A percentile compares a stretch with the other conserved stretches of the same genome.
phyloP scores from a whole-genome alignment of 2,113 vertebrate species.

The Marmota monax region DNA sequence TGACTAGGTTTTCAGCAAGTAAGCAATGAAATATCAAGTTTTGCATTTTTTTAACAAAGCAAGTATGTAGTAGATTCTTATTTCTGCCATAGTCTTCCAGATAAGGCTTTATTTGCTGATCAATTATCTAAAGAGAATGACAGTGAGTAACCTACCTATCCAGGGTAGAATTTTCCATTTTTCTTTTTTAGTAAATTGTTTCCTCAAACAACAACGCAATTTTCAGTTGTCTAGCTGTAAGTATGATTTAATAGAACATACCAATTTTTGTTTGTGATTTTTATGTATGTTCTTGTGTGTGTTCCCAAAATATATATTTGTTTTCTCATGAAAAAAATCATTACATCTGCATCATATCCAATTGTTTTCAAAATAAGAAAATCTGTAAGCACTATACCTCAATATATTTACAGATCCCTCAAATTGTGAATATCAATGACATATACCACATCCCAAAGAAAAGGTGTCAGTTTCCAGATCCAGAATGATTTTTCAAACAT shows the following conservation, averaged over 20 bases:
- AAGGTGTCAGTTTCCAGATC: neutral
- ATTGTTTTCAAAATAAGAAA: neutral
- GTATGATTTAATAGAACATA: conserved; percentile 1
- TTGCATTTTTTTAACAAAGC: conserved; percentile 29
- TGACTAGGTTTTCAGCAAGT: conserved; percentile 14
- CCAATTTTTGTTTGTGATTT: neutral
- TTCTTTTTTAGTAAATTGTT: neutral
- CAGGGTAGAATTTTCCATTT: neutral
- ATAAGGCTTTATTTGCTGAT: neutral
- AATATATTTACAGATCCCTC: neutral
- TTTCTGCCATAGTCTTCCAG: neutral
- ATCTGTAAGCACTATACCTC: neutral
- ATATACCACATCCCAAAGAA: neutral
- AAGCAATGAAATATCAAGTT: neutral
- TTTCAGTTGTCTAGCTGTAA: neutral
- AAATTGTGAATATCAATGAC: neutral
- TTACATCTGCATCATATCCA: neutral
- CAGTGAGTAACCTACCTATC: neutral
- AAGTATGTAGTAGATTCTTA: neutral
- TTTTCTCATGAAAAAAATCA: neutral
- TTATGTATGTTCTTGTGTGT: neutral
- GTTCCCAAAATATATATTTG: neutral
- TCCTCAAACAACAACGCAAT: neutral
- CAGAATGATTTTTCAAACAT: neutral
- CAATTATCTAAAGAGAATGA: neutral